Evolutionary conservation across 2,797 vertebrate species (phyloP), one percentile per base, ranked within the genome.

Genomic region (Denticeps clupeoides): DNA sequence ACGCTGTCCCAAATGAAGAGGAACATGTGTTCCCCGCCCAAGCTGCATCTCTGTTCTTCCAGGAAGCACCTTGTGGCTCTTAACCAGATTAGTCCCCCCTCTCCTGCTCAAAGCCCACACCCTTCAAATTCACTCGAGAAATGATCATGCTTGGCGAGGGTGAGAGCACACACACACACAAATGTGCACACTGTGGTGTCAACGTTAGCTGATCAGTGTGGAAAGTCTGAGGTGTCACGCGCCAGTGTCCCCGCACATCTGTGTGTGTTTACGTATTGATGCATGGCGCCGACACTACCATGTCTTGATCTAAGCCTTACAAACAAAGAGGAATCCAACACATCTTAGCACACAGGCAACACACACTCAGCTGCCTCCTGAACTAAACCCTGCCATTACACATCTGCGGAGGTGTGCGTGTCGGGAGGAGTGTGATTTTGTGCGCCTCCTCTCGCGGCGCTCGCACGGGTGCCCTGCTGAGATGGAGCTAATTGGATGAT

Each of bases 401-500:
- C n/a, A n/a, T n/a, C n/a, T n/a, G n/a, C n/a, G n/a, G n/a, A n/a
- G 33, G 5, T 33, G 2, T 33, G 32, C 33, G 1, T 18, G 31
- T 31, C 13, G 33, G 12, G 33, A 33, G 31, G 12, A 33, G 31
- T 33, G 15, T 33, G 31, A 33, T 33, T 33, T 31, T 33, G 31
- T 31, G 33, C 33, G 12, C 33, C 12, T 7, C 31, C 33, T 31
- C 31, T 15, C 4, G 31, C 13, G 31, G 31, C 13, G 33, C 33
- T 37, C 37, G 33, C 33, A 15, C 33, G 33, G 16, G 33, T 33
- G 33, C 37, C 33, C 33, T 33, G 37, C 33, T 19, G 33, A 16
- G 16, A 10, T 33, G 15, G 8, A 31, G 22, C 21, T 63, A 60
- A 64, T 62, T 64, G 49, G 43, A 60, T 68, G 56, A 55, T 46